A percentile compares a stretch with the other conserved stretches of the same genome.
Conservation (phyloP, 2,797 vertebrate genomes). For the Lacerta bilineata region DNA sequence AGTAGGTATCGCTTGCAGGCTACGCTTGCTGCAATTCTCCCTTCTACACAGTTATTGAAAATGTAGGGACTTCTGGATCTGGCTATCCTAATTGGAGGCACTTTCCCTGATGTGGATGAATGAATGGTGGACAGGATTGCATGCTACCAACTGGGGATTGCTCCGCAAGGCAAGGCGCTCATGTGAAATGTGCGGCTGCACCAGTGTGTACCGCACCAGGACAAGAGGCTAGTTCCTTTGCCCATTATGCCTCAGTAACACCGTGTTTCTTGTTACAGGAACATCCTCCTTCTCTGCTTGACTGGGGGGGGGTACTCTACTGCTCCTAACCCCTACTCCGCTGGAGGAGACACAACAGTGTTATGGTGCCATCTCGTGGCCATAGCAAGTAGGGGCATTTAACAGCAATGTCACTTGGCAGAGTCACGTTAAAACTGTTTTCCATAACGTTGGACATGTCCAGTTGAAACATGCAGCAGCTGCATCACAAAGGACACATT, state of each 20-base stretch:
- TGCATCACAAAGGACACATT: not conserved
- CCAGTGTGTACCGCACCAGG: not conserved
- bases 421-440: not conserved
- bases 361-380: constrained; percentile 45
- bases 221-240: not conserved
- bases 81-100: no score
- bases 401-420: not conserved
- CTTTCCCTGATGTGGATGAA: not conserved
- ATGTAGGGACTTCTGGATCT: no score
- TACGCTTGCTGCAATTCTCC: no score
- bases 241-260: not conserved
- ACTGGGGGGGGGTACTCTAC: not conserved
- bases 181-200: not conserved
- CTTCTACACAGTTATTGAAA: no score
- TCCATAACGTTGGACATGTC: not conserved
- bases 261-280: constrained; percentile 18
- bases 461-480: not conserved
- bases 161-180: not conserved
- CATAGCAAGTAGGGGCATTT: constrained; percentile 25
- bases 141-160: not conserved
- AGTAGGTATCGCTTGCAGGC: no score
- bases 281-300: no score
- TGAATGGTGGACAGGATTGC: not conserved
- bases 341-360: constrained; percentile 3
- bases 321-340: not conserved